Evolutionary conservation across 1,140 invertebrate species (phyloP).

Genomic region (Calliphora vicina): DNA sequence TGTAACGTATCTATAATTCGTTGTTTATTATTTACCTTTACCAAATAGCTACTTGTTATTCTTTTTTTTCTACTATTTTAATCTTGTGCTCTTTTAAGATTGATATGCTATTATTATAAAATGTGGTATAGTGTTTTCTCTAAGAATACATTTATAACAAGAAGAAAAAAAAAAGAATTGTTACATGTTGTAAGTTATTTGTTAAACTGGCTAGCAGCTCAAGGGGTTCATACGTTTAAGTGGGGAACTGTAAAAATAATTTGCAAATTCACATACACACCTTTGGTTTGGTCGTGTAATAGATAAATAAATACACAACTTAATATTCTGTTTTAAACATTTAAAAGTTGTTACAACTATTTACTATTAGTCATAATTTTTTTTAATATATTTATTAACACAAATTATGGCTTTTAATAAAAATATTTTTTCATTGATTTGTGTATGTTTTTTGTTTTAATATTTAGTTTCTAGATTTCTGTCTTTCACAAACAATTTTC

Average conservation of each 20-base stretch:
- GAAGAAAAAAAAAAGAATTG: no score
- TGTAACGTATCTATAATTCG: no score
- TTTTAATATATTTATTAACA: not conserved
- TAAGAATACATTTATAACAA: not conserved
- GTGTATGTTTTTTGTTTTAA: not conserved
- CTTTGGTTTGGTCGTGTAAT: not conserved
- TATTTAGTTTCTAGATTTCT: not conserved
- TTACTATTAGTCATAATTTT: not conserved
- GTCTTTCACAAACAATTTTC: not conserved
- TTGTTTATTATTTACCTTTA: no score
- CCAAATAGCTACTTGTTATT: not conserved
- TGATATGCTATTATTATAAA: not conserved
- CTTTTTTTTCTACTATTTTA: not conserved
- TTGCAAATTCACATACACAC: not conserved
- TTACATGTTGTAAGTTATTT: not conserved
- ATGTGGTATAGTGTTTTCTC: not conserved
- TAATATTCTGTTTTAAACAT: not conserved
- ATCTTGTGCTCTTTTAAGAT: not conserved
- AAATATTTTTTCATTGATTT: not conserved
- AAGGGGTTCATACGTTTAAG: no score
- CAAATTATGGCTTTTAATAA: not conserved
- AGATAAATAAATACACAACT: not conserved
- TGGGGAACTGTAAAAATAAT: not conserved
- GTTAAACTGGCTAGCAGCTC: not conserved
- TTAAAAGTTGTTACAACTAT: not conserved